Conservation (phyloP, 2,113 vertebrate species). For the Burhinus oedicnemus region DNA sequence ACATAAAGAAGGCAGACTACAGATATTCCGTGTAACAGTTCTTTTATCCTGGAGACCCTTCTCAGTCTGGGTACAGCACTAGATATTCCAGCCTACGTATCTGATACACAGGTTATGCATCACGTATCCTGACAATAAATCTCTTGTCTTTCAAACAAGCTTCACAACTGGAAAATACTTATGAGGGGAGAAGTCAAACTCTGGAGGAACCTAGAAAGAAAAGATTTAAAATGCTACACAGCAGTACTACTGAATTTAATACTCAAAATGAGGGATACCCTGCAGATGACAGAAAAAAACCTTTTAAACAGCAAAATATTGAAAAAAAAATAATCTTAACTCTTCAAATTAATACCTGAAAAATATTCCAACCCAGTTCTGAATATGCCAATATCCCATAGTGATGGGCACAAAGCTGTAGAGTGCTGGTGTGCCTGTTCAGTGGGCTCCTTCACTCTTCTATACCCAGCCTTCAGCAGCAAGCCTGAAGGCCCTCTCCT, state of each 20-base stretch:
- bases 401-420: background rate
- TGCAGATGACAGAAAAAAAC: background rate
- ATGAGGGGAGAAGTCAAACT: slow-evolving; percentile 98
- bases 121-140: background rate
- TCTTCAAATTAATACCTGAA: background rate
- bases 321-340: background rate
- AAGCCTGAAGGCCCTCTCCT: background rate
- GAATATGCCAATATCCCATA: background rate
- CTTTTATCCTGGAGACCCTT: slow-evolving; percentile 12
- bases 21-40: slow-evolving; percentile 42
- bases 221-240: background rate
- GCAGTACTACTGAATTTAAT: background rate
- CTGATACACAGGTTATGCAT: background rate
- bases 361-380: background rate
- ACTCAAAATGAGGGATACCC: background rate
- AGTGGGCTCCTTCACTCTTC: background rate
- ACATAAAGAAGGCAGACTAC: slow-evolving; percentile 29
- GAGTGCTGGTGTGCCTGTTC: background rate
- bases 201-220: slow-evolving; percentile 86
- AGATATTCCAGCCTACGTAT: background rate
- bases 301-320: background rate
- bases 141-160: slow-evolving; percentile 83
- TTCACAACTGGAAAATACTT: slow-evolving; percentile 98
- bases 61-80: background rate
- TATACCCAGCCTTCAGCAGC: background rate